These are phyloP conservation scores for Caloenas nicobarica DNA, from an alignment of 2,113 vertebrate species.

Conservation along the genomic window DNA sequence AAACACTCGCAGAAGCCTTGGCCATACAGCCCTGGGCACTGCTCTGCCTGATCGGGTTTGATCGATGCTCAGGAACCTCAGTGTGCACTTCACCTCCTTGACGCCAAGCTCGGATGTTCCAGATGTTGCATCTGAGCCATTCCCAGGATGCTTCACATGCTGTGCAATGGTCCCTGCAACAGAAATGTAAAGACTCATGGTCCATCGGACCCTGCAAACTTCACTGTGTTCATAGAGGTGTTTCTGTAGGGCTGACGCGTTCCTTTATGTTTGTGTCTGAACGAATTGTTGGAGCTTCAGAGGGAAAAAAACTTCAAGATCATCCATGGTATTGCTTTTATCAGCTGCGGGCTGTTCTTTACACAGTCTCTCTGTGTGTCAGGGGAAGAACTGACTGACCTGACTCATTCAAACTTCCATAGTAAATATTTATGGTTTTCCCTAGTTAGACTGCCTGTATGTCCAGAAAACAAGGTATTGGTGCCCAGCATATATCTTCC, in stretches of 20 bases:
- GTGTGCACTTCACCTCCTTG: not conserved
- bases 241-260: not conserved
- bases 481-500: not conserved
- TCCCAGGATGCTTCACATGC: fast-evolving
- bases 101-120: not conserved
- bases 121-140: not conserved
- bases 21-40: not conserved
- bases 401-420: not conserved
- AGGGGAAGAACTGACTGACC: not conserved
- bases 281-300: not conserved
- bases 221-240: not conserved
- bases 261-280: not conserved
- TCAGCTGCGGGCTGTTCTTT: too few species aligned
- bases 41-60: not conserved
- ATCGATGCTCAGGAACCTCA: not conserved
- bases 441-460: not conserved
- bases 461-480: not conserved
- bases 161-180: not conserved
- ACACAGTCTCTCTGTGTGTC: not conserved
- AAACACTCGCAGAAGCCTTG: not conserved
- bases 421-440: not conserved
- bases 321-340: not conserved
- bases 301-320: not conserved
- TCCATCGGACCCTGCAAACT: not conserved
- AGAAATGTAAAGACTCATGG: fast-evolving